A percentile compares a stretch with the other conserved stretches of the same genome.
Evolutionary conservation across 1,140 invertebrate genomes (phyloP).

Genomic region (Leptinotarsa undecemlineata): DNA sequence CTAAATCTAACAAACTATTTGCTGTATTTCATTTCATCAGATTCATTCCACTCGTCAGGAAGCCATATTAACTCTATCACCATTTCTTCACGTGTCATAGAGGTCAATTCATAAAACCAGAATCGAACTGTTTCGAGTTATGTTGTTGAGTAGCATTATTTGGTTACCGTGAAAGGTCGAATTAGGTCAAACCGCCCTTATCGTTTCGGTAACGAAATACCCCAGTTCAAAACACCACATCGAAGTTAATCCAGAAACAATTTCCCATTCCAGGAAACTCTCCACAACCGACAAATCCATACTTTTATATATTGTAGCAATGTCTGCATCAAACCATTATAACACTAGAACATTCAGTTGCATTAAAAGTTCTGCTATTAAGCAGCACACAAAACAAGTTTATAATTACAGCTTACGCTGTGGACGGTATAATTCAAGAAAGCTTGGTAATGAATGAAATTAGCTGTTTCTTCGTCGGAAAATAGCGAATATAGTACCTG

Average conservation of each 20-base stretch:
- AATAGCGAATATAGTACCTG: not conserved
- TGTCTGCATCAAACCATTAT: not conserved
- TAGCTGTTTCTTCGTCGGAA: conserved; percentile 1
- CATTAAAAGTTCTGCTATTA: not conserved
- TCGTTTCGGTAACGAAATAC: not conserved
- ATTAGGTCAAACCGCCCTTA: not conserved
- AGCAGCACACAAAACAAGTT: conserved; percentile 1
- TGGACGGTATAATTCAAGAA: not conserved
- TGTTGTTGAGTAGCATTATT: not conserved
- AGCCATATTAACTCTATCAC: too few species aligned
- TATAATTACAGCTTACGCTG: not conserved
- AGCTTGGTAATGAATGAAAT: not conserved
- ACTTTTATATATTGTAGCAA: not conserved
- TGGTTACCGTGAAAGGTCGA: not conserved
- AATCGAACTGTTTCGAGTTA: too few species aligned
- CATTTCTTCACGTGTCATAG: too few species aligned
- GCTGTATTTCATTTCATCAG: too few species aligned
- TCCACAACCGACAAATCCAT: not conserved
- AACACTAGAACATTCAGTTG: not conserved
- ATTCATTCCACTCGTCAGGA: too few species aligned
- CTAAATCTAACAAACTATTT: too few species aligned
- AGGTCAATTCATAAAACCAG: too few species aligned
- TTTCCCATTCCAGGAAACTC: not conserved
- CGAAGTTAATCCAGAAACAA: not conserved
- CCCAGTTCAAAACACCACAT: not conserved